Evolutionary conservation across 2,888 invertebrate species (phyloP), one percentile per base, ranked within the genome.

Genomic region (Andrena dorsata): DNA sequence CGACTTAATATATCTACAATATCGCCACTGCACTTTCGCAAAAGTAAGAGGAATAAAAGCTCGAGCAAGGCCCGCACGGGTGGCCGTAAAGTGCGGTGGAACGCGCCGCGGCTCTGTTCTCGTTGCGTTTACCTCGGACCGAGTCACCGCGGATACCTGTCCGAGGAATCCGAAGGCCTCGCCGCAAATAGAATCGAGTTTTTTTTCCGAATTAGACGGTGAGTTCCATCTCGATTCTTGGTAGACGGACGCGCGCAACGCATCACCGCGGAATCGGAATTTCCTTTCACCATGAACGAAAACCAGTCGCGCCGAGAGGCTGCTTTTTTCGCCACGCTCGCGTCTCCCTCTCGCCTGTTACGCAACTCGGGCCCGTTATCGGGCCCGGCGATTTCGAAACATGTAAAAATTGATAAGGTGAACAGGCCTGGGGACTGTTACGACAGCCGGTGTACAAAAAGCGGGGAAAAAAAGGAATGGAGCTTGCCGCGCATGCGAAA

Each of bases 221-320:
- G 61, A 76, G 68, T 81, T 74, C 71, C 75, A 86, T 85, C 78
- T 72, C 76, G 82, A 80, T 80, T 85, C 73, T 76, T 80, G 76
- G 71, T 69, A 74, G 68, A 80, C 69, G 68, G 73, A 65, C 56
- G 28, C 68, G 60, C 51, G 82, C 82, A 80, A 88, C 83, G 80
- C 81, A 87, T 84, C 87, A 76, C 76, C 80, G 83, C 74, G 82
- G 83, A 88, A 88, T 87, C 51, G 85, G 88, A 87, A 89, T 88
- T 86, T 88, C 88, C 89, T 88, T 87, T 88, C 88, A 84, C 84
- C 82, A 47, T 75, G 76, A 69, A 88, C 76, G 88, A 82, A 80
- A 88, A 89, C 88, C 89, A 81, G 86, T 89, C 83, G 72, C 75
- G 79, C 75, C 41, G 72, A 80, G 41, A 63, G n/a, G 16, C 64